Evolutionary conservation across 2,113 vertebrate species (phyloP).

Genomic region (Vireo altiloquus): DNA sequence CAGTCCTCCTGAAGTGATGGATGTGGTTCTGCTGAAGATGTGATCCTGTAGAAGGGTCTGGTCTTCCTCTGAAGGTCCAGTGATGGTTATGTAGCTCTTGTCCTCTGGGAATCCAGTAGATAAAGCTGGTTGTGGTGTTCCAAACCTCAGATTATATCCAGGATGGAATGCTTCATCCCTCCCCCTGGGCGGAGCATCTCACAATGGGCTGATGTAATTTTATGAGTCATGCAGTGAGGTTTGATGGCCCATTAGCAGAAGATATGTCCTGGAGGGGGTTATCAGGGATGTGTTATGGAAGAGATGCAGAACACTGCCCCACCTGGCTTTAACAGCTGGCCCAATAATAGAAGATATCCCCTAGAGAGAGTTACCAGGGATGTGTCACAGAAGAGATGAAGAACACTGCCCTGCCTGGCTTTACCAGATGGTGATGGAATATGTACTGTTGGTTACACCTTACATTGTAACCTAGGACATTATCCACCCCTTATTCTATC

Average conservation of each 20-base stretch:
- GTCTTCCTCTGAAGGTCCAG: background rate
- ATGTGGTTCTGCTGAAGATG: background rate
- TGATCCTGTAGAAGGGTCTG: background rate
- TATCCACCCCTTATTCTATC: no score
- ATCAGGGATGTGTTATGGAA: background rate
- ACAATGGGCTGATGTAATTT: background rate
- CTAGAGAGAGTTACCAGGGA: background rate
- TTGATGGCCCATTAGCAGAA: background rate
- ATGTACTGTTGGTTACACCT: background rate
- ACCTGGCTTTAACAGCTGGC: background rate
- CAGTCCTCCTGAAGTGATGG: background rate
- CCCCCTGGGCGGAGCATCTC: background rate
- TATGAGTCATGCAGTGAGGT: no score
- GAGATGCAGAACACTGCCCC: background rate
- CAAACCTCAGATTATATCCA: background rate
- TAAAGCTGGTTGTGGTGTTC: fast-evolving
- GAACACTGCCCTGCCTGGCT: background rate
- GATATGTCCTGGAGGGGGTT: no score
- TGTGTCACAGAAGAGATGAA: background rate
- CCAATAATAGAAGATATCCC: background rate
- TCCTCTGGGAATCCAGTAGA: background rate
- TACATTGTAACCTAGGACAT: background rate
- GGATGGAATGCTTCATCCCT: background rate
- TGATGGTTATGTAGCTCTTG: background rate
- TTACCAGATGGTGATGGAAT: background rate